Evolutionary conservation across 2,113 vertebrate species (phyloP).

Genomic region (Phylloscopus whistleri): DNA sequence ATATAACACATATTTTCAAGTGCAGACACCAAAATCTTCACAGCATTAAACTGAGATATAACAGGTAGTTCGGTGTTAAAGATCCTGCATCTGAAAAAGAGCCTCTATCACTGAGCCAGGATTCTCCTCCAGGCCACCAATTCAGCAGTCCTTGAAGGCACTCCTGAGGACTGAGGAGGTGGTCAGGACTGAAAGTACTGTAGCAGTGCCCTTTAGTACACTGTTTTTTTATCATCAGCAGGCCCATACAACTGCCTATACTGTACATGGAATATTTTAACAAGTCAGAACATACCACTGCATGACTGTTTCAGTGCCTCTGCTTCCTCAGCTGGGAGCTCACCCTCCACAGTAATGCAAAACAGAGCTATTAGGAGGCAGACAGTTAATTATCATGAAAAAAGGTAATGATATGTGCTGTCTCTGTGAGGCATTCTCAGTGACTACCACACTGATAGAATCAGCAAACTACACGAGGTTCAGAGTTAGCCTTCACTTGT

Average conservation of each 20-base stretch:
- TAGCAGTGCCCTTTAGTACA: background rate
- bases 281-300: background rate
- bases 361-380: background rate
- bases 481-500: background rate
- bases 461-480: background rate
- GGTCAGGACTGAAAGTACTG: background rate
- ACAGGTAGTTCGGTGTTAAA: background rate
- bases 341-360: background rate
- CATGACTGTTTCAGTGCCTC: background rate
- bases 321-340: background rate
- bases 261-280: background rate
- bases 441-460: background rate
- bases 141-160: background rate
- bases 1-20: background rate
- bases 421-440: background rate
- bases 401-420: conserved; percentile 14
- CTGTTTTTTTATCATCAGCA: background rate
- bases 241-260: background rate
- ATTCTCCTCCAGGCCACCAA: background rate
- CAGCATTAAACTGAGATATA: background rate
- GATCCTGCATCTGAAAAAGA: background rate
- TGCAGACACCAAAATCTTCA: background rate
- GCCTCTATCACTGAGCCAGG: background rate
- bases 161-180: background rate
- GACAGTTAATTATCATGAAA: conserved; percentile 5